These are phyloP conservation scores for Ispidina lecontei DNA, from an alignment of 2,797 vertebrate genomes.

Conservation along the genomic window DNA sequence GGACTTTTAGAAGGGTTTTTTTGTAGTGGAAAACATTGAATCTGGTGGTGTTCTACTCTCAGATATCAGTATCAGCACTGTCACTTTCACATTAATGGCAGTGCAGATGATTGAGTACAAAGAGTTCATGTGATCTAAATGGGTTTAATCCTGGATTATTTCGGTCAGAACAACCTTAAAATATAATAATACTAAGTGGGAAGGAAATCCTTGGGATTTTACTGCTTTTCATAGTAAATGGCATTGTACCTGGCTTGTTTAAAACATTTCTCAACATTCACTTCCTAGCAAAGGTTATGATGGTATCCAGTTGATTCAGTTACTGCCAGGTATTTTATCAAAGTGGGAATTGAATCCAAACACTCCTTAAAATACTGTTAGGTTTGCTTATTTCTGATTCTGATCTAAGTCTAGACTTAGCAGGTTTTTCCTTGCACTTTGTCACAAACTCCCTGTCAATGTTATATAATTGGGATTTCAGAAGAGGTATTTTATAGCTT, in stretches of 20 bases:
- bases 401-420: background rate
- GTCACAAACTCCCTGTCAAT: conserved; percentile 5
- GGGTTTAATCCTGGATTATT: conserved; percentile 42
- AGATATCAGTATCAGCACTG: background rate
- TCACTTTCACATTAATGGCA: background rate
- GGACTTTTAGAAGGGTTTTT: background rate
- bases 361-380: background rate
- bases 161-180: conserved; percentile 8
- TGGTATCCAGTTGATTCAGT: background rate
- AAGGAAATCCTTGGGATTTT: background rate
- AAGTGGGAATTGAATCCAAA: background rate
- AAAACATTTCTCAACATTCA: background rate
- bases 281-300: background rate
- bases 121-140: conserved; percentile 21
- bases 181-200: background rate
- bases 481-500: background rate
- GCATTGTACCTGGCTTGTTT: background rate
- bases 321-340: background rate
- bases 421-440: background rate
- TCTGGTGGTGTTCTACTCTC: background rate
- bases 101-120: conserved; percentile 12
- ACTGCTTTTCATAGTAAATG: background rate
- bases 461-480: conserved; percentile 5
- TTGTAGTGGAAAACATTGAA: conserved; percentile 1
- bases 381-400: conserved; percentile 2